Base-by-base conservation (phyloP, 2,113 vertebrate species). In the Cepphus grylle region DNA sequence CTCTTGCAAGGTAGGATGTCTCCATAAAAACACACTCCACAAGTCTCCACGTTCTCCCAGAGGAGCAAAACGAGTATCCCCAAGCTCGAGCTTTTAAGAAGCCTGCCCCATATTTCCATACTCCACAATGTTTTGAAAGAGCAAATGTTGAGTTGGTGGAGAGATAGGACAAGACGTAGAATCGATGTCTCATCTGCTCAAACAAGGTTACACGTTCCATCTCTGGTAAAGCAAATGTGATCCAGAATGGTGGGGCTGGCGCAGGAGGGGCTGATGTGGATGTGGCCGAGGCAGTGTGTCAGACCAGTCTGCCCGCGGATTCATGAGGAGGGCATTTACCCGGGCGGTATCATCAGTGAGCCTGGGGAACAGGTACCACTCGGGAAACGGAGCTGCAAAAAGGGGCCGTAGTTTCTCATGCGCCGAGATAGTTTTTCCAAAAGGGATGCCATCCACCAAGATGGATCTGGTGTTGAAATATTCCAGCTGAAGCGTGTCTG, bases 201-300 rank as follows among this genome's bases (percentile, higher is more conserved):
- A 11, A 52, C 34, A 15, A 29, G 17, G 38, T 34, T 50, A n/a
- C 8, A 3, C 1, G 0, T 43, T 59, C 65, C 21, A 4, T 40
- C 65, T 59, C 52, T 1, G 2, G 29, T 34, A 52, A 14, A 38
- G 49, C 65, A 61, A 32, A 73, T 9, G n/a, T 16, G 42, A 45
- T 70, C 42, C 27, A 9, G 40, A 15, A 20, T 18, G n/a, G 6
- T 10, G 11, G 58, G 47, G 49, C 58, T 47, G 83, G 50, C 1
- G 1, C 30, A 32, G 62, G 7, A 20, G 30, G 34, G 22, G 7
- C 43, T 45, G 36, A 7, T 6, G 36, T 7, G n/a, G 58, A 45
- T 0, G 1, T 71, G 56, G n/a, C 70, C 50, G 14, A 11, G 55
- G 62, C 49, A 32, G 27, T 0, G 36, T n/a, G 86, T 12, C 71